Evolutionary conservation across 2,113 vertebrate genomes (phyloP), one percentile per base, ranked within the genome.

Genomic region (human (Homo sapiens)): DNA sequence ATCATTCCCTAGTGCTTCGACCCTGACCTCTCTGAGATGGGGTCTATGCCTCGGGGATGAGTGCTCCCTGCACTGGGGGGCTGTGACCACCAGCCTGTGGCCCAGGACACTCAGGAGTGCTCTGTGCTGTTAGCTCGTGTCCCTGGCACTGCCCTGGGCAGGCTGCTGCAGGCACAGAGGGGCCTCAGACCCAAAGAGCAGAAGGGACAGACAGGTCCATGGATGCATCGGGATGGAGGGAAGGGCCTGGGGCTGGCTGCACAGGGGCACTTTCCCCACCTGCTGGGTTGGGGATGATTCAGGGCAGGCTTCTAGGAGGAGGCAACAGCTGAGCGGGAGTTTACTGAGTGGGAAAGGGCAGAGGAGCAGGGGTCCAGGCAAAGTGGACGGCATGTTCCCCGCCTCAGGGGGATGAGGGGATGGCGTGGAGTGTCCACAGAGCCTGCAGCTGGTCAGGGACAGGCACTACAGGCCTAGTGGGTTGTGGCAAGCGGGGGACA

Each of bases 71-170:
- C 2, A 0, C 23, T 30, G 16, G 10, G 25, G 6, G 2, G 4
- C n/a, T 59, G 48, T n/a, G 59, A 59, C 5, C 40, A 30, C 1
- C 3, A 5, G 64, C 43, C 2, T 61, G 11, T 1, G 6, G 14
- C 76, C 17, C 0, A 1, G 35, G 4, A 45, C 12, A 11, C 59
- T 18, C 3, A 7, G 48, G 68, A 3, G 30, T 2, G 7, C 52
- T n/a, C 38, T 1, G 2, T 1, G 0, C 13, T 3, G 1, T 59
- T 8, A 9, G 43, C 35, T 35, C 6, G 16, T 85, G 12, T 7
- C 16, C 35, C 43, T 0, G 0, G 40, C 0, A 8, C 40, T 1
- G 0, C 2, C 68, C 27, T 32, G 12, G 14, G 38, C 48, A 32
- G 66, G 45, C 84, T 45, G 59, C 50, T 72, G 12, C 3, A 64